Evolutionary conservation across 2,113 vertebrate genomes (phyloP).

Genomic region (Pagrus major): DNA sequence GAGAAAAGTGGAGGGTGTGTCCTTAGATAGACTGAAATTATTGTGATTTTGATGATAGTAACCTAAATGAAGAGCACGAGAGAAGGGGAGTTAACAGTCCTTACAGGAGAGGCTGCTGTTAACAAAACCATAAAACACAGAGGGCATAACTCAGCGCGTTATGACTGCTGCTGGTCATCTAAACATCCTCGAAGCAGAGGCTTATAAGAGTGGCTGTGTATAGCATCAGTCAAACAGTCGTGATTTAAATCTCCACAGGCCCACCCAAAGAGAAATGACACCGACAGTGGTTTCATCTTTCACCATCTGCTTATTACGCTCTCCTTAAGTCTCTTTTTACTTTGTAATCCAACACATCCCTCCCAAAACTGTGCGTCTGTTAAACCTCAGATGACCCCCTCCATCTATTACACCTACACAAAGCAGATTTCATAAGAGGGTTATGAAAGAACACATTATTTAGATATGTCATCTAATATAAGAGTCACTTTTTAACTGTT

Average conservation of each 20-base stretch:
- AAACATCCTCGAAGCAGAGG: slow-evolving; percentile 72
- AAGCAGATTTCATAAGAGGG: not conserved
- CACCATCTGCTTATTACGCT: slow-evolving; percentile 29
- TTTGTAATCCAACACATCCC: not conserved
- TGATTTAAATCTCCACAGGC: slow-evolving; percentile 68
- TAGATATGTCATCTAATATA: not conserved
- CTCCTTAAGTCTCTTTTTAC: not conserved
- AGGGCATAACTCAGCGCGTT: slow-evolving; percentile 58
- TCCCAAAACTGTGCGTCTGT: not conserved
- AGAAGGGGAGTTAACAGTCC: slow-evolving; percentile 12
- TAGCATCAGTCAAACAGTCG: slow-evolving; percentile 70
- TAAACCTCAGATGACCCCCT: slow-evolving; percentile 12
- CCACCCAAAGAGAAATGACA: slow-evolving; percentile 76
- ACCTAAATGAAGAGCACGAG: not conserved
- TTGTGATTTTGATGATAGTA: slow-evolving; percentile 36
- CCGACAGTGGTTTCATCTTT: slow-evolving; percentile 38
- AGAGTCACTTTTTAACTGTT: not conserved
- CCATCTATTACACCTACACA: not conserved
- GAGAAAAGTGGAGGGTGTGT: slow-evolving; percentile 20
- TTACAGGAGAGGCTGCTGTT: slow-evolving; percentile 40
- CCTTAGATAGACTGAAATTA: not conserved
- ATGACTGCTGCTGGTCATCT: slow-evolving; percentile 70
- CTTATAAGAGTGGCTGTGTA: slow-evolving; percentile 70
- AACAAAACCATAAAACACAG: slow-evolving; percentile 61
- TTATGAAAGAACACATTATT: not conserved